Evolutionary conservation across 2,797 vertebrate genomes (phyloP).

Genomic region (Phalloptychus januarius): DNA sequence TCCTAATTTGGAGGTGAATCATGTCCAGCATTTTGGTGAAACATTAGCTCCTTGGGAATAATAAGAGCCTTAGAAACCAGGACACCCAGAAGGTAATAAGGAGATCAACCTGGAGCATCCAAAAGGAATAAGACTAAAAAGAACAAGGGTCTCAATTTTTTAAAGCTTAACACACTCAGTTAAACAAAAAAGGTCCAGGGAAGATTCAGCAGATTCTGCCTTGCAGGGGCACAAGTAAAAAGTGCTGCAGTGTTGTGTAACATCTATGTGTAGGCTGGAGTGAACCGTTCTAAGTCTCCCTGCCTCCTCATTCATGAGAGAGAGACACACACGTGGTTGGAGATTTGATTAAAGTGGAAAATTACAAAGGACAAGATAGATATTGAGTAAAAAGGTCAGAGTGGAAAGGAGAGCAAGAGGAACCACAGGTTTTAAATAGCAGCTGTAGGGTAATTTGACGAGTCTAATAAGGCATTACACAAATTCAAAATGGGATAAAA

Average conservation of each 20-base stretch:
- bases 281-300: conserved; percentile 35
- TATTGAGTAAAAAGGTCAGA: conserved; percentile 27
- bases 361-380: conserved; percentile 26
- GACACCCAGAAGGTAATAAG: not conserved
- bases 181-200: not conserved
- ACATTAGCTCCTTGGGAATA: not conserved
- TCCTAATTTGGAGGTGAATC: not conserved
- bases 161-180: not conserved
- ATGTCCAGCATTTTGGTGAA: not conserved
- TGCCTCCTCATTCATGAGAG: conserved; percentile 52
- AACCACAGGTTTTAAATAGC: conserved; percentile 46
- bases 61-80: not conserved
- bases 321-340: conserved; percentile 30
- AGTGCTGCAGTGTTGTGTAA: conserved; percentile 68
- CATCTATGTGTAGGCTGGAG: conserved; percentile 31
- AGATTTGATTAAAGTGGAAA: conserved; percentile 39
- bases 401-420: conserved; percentile 40
- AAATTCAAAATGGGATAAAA: conserved; percentile 23
- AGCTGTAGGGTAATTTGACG: conserved; percentile 43
- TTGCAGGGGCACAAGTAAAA: conserved; percentile 48
- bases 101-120: not conserved
- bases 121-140: not conserved
- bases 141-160: not conserved
- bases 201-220: not conserved
- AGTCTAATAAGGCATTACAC: conserved; percentile 28